Conservation (phyloP, 2,113 vertebrate species). For the Erpornis zantholeuca region DNA sequence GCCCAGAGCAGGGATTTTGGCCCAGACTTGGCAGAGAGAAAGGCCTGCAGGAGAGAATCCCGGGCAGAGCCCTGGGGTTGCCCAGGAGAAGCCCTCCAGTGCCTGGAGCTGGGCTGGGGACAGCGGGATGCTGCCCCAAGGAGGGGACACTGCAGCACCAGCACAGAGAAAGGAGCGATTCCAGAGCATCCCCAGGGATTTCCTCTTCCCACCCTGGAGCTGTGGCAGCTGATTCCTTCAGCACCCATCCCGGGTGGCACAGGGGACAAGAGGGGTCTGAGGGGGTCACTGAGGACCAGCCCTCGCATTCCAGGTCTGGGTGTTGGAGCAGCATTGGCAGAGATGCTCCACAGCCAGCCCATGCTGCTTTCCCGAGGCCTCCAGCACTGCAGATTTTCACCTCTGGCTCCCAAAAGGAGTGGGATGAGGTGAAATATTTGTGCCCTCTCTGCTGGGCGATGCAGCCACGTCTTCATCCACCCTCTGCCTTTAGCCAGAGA, state of each 20-base stretch:
- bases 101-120: fast-evolving
- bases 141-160: neutral
- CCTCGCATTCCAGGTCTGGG: fast-evolving
- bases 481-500: neutral
- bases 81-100: neutral
- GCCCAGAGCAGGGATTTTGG: neutral
- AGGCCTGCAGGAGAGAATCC: neutral
- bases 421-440: neutral
- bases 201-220: neutral
- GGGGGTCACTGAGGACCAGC: neutral
- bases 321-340: neutral
- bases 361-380: neutral
- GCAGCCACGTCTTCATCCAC: neutral
- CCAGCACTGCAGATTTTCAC: neutral
- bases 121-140: fast-evolving
- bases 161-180: fast-evolving
- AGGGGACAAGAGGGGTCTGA: fast-evolving
- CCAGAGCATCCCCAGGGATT: neutral
- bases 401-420: neutral
- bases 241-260: neutral
- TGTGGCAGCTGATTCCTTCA: neutral
- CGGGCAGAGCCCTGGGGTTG: neutral
- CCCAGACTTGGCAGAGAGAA: neutral
- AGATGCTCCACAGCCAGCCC: neutral
- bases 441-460: neutral